phyloP scores from a whole-genome alignment of 2,888 invertebrate genomes.

The Lypha dubia region DNA sequence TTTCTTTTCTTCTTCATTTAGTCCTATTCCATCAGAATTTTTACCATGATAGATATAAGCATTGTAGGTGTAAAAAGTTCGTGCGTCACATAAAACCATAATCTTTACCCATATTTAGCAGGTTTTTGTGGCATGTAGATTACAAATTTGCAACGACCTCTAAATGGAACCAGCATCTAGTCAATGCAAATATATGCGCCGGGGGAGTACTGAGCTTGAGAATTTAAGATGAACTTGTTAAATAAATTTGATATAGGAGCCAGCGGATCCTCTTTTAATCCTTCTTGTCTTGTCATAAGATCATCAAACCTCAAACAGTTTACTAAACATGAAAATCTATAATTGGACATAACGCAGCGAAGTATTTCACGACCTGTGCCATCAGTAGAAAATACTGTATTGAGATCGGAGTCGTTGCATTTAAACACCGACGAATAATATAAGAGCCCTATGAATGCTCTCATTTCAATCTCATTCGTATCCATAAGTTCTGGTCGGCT shows the following conservation, averaged over 20 bases:
- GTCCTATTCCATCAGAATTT: slow-evolving; percentile 68
- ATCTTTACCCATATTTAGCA: slow-evolving; percentile 70
- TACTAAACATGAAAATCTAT: slow-evolving; percentile 62
- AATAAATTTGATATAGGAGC: slow-evolving; percentile 66
- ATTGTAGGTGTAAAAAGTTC: slow-evolving; percentile 19
- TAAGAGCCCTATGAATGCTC: too few relatives aligned
- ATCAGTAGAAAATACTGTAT: slow-evolving; percentile 60
- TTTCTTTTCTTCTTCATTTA: slow-evolving; percentile 51
- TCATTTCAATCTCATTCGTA: too few relatives aligned
- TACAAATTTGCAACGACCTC: slow-evolving; percentile 61
- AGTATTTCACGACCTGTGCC: slow-evolving; percentile 68
- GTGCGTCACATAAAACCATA: slow-evolving; percentile 51
- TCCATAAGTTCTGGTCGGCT: too few relatives aligned
- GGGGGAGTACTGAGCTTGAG: slow-evolving; percentile 64
- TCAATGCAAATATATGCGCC: slow-evolving; percentile 66
- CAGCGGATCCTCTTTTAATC: slow-evolving; percentile 62
- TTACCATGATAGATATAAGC: slow-evolving; percentile 69
- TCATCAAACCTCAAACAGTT: slow-evolving; percentile 65
- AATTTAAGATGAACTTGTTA: slow-evolving; percentile 69
- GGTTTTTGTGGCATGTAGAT: slow-evolving; percentile 71
- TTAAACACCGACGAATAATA: too few relatives aligned
- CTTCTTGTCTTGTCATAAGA: slow-evolving; percentile 26
- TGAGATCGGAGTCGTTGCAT: slow-evolving; percentile 60
- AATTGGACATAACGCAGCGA: too few relatives aligned
- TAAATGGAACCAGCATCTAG: slow-evolving; percentile 69